phyloP scores from a whole-genome alignment of 2,888 invertebrate species.

The Diarsia rubi region DNA sequence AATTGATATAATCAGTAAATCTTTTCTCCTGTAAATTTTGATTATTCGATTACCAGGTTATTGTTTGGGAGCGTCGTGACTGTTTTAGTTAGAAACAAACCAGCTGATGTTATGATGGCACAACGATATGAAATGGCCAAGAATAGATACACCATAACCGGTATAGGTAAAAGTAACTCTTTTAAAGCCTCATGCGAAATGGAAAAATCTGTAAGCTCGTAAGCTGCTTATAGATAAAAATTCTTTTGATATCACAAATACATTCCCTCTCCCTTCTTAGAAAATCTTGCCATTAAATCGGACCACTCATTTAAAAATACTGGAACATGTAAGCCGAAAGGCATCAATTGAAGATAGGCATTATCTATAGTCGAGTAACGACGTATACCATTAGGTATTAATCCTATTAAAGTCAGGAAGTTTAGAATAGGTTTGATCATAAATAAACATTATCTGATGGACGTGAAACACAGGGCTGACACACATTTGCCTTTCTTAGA shows the following conservation, averaged over 20 bases:
- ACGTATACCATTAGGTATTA: conserved; percentile 62
- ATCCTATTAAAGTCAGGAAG: conserved; percentile 71
- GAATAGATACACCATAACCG: background rate
- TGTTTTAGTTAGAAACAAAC: background rate
- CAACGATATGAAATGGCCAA: background rate
- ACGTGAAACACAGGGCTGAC: conserved; percentile 64
- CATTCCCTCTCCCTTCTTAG: background rate
- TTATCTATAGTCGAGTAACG: conserved; percentile 50
- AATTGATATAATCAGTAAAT: too few species aligned
- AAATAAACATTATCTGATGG: conserved; percentile 75
- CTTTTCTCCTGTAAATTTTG: too few species aligned
- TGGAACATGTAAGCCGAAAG: background rate
- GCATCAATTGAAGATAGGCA: conserved; percentile 37
- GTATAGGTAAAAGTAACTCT: conserved; percentile 12
- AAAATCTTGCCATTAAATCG: background rate
- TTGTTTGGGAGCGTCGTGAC: too few species aligned
- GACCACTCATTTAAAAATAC: conserved; percentile 5
- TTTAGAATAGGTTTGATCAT: conserved; percentile 68
- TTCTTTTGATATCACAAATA: conserved; percentile 11
- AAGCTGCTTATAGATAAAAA: conserved; percentile 20
- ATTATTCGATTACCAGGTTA: too few species aligned
- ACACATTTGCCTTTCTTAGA: conserved; percentile 49
- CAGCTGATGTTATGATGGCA: background rate
- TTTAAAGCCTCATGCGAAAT: conserved; percentile 17
- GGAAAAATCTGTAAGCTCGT: background rate